These are phyloP conservation scores for Semnopithecus entellus DNA, from an alignment of 2,113 vertebrate species.

Conservation along the genomic window DNA sequence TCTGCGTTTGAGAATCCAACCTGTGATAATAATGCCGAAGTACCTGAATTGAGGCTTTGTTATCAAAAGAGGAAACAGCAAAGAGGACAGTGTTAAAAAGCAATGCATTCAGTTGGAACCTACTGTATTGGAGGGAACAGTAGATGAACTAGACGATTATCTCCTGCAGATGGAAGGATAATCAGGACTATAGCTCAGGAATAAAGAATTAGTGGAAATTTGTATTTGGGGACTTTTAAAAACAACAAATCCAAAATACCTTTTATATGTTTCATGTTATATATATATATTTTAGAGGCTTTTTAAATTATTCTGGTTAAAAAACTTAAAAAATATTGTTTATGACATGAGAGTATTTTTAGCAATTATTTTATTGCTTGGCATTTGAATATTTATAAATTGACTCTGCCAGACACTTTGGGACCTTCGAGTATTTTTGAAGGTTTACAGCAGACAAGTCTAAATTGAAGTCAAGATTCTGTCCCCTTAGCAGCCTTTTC, in stretches of 20 bases:
- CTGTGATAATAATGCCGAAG: neutral
- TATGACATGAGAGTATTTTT: neutral
- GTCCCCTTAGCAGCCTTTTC: neutral
- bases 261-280: neutral
- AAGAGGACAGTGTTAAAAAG: neutral
- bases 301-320: neutral
- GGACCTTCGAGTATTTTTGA: neutral
- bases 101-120: neutral
- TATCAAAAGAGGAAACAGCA: neutral
- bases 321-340: neutral
- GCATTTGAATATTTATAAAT: constrained; percentile 9
- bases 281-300: neutral
- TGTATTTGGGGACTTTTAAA: neutral
- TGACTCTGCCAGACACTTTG: neutral
- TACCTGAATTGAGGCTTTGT: neutral
- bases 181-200: neutral
- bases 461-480: neutral
- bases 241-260: neutral
- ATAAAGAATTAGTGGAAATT: neutral
- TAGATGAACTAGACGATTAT: neutral
- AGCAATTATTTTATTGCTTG: neutral
- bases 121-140: neutral
- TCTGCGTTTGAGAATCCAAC: neutral
- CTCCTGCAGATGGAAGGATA: neutral
- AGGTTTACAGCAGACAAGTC: neutral